Conservation (phyloP, 2,113 vertebrate genomes). For the Apteryx mantelli region DNA sequence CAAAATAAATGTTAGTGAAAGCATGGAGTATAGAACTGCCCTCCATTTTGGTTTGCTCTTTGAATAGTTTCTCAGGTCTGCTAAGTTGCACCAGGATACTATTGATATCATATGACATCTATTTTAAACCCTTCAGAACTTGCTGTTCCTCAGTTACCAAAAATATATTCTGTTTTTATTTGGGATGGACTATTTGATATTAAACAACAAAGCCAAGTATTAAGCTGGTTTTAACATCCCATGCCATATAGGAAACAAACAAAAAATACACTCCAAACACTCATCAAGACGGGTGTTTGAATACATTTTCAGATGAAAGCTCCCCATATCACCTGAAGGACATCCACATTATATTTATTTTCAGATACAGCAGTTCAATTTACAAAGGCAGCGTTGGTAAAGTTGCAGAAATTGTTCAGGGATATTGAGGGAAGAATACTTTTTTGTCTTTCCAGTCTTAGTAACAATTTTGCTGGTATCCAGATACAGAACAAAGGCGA, state of each 20-base stretch:
- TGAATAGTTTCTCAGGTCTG: slow-evolving; percentile 61
- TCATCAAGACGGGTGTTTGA: neutral
- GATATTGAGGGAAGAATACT: neutral
- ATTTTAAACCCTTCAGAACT: slow-evolving; percentile 80
- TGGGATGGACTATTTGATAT: slow-evolving; percentile 42
- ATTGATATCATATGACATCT: slow-evolving; percentile 78
- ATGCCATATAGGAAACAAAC: neutral
- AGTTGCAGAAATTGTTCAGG: neutral
- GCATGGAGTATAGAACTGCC: slow-evolving; percentile 72
- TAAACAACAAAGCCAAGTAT: slow-evolving; percentile 43
- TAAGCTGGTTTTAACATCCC: neutral
- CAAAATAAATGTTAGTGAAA: slow-evolving; percentile 81
- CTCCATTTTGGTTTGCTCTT: slow-evolving; percentile 79
- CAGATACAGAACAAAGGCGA: neutral
- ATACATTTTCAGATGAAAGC: neutral
- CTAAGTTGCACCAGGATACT: slow-evolving; percentile 66
- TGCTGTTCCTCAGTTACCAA: slow-evolving; percentile 69
- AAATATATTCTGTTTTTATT: slow-evolving; percentile 69
- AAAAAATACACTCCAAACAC: neutral
- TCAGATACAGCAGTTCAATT: neutral
- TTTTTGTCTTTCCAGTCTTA: neutral
- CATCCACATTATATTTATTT: neutral
- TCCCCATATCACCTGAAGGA: neutral
- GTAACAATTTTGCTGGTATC: neutral
- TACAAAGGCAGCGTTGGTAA: neutral